Evolutionary conservation across 2,888 invertebrate genomes (phyloP).

Genomic region (Monopis laevigella): DNA sequence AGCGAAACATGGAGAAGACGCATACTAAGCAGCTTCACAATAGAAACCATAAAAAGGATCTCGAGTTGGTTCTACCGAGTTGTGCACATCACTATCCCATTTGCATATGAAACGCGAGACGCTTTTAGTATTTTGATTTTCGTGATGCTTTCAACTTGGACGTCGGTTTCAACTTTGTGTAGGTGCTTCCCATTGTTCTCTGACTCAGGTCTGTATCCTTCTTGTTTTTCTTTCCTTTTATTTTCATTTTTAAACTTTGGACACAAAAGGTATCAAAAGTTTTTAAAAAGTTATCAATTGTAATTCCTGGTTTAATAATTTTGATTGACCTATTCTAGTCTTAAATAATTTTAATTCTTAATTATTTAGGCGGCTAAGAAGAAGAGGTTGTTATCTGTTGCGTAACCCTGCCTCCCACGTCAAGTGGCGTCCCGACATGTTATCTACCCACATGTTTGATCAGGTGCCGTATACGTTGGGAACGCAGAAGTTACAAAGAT

Average conservation of each 20-base stretch:
- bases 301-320: too few relatives aligned
- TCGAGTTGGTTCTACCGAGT: slow-evolving; percentile 22
- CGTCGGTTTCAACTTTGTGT: slow-evolving; percentile 29
- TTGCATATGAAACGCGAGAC: slow-evolving; percentile 52
- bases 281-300: too few relatives aligned
- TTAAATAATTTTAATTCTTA: too few relatives aligned
- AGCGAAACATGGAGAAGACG: slow-evolving; percentile 28
- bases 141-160: slow-evolving; percentile 31
- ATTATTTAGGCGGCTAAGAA: not conserved
- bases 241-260: too few relatives aligned
- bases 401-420: slow-evolving; percentile 28
- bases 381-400: slow-evolving; percentile 11
- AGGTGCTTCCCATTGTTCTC: slow-evolving; percentile 26
- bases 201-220: not conserved
- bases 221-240: too few relatives aligned
- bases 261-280: too few relatives aligned
- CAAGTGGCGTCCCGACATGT: slow-evolving; percentile 45
- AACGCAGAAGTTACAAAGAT: slow-evolving; percentile 23
- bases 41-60: slow-evolving; percentile 40
- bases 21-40: slow-evolving; percentile 43
- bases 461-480: slow-evolving; percentile 40
- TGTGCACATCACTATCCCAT: slow-evolving; percentile 35
- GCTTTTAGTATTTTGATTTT: slow-evolving; percentile 49
- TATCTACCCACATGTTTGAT: slow-evolving; percentile 61
- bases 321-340: too few relatives aligned